Evolutionary conservation across 1,140 invertebrate genomes (phyloP).

Genomic region (Pseudomyrmex gracilis): DNA sequence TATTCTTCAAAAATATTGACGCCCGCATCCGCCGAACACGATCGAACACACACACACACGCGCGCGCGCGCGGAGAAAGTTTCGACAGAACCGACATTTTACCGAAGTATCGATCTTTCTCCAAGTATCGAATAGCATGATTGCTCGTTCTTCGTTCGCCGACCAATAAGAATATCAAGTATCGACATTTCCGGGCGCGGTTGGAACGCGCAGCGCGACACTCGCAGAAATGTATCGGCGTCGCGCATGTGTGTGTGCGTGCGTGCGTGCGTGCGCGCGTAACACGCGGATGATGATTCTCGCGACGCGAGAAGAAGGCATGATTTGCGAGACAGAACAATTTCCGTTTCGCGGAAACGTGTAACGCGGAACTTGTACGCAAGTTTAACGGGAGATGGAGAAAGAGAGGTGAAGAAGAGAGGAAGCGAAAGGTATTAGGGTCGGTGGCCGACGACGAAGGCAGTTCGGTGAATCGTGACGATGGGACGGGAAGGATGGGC

Average conservation of each 20-base stretch:
- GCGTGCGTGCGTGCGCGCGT: constrained; percentile 7
- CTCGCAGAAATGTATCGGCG: not conserved
- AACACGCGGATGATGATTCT: constrained; percentile 27
- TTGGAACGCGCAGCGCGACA: not conserved
- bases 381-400: constrained; percentile 55
- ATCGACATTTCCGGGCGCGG: constrained; percentile 40
- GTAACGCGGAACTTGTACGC: constrained; percentile 69
- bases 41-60: not conserved
- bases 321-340: constrained; percentile 76
- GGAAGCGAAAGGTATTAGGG: not conserved
- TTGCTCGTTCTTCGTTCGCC: constrained; percentile 50
- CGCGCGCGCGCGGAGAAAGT: constrained; percentile 1
- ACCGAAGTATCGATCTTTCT: constrained; percentile 50
- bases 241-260: constrained; percentile 12
- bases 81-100: constrained; percentile 54
- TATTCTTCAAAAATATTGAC: constrained; percentile 55
- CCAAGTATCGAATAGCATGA: constrained; percentile 44
- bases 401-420: constrained; percentile 23
- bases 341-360: constrained; percentile 73
- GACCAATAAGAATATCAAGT: constrained; percentile 43
- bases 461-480: constrained; percentile 11
- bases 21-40: constrained; percentile 33
- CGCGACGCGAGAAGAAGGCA: constrained; percentile 45
- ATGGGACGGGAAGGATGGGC: not conserved
- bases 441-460: constrained; percentile 22